Conservation (phyloP, 37 sponge, comb jelly and placozoan species). For the Aplysina aerophoba region DNA sequence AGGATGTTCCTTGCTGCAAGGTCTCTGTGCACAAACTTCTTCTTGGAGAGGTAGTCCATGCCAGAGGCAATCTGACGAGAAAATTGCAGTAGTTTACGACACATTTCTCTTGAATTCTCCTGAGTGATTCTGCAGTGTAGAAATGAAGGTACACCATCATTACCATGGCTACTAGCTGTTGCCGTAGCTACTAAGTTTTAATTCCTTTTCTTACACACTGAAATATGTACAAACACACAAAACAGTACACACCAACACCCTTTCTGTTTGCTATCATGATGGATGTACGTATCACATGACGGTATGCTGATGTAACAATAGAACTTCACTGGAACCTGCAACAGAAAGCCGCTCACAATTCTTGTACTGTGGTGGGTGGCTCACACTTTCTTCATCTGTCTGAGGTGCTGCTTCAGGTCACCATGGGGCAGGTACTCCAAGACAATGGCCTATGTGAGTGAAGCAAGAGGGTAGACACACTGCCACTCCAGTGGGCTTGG, state of each 20-base stretch:
- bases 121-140: background rate
- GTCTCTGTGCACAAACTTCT: slow-evolving; percentile 43
- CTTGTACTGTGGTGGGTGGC: no score
- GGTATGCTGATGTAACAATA: no score
- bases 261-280: no score
- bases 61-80: slow-evolving; percentile 29
- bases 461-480: no score
- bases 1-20: slow-evolving; percentile 46
- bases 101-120: background rate
- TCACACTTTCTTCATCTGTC: no score
- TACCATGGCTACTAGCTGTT: no score
- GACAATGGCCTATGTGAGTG: background rate
- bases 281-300: no score
- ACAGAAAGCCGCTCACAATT: no score
- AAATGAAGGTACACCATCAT: no score
- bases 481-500: background rate
- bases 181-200: no score
- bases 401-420: slow-evolving; percentile 18
- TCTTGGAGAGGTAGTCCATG: slow-evolving; percentile 39
- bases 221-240: background rate
- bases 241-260: no score
- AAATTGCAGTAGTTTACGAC: slow-evolving; percentile 11
- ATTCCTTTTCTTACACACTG: background rate
- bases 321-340: no score
- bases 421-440: background rate